Base-by-base conservation (phyloP, 2,113 vertebrate species). In the Rhinoptilus africanus region DNA sequence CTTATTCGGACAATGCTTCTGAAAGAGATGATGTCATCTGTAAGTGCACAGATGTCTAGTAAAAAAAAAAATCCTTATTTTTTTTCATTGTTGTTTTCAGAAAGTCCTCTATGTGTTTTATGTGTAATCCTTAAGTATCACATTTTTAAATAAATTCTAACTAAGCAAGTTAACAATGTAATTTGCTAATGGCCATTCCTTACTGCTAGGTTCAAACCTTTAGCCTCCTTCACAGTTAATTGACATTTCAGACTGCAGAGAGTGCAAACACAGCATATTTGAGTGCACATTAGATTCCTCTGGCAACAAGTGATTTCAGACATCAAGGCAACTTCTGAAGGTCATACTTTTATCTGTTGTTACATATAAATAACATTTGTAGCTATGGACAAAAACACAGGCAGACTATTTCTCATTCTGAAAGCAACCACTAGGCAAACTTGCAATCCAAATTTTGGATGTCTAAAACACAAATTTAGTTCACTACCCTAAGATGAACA, bases 271-370 rank as follows among this genome's bases (percentile, higher is more conserved):
- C 87, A 92, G 92, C 91, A 89, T 37, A 59, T 95, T 57, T 64
- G 77, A 96, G 69, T 62, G 39, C 62, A 89, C 37, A 59, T 54
- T 20, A 63, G 47, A 94, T 80, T 96, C 81, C 88, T 80, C 47
- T 75, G 66, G 87, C 88, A 97, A 95, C 75, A 94, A 97, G 74
- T 41, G 43, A 97, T 86, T 82, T 85, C 64, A 96, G 92, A 90
- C 57, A 96, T 41, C 60, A 71, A 71, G 89, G 89, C 72, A 87
- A 79, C 48, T 76, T 93, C 62, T 85, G 53, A 97, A 76, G 28
- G 67, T 85, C 62, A 1, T 86, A 64, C 77, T 96, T 85, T 50
- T 39, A 64, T 57, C 94, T 66, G 60, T 8, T 76, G 39, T 95
- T 83, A 85, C 43, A 80, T 50, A 94, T 15, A 90, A 59, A 64